A percentile compares a stretch with the other conserved stretches of the same genome.
Conservation (phyloP, 2,113 vertebrate genomes). For the Pycnonotus jocosus region DNA sequence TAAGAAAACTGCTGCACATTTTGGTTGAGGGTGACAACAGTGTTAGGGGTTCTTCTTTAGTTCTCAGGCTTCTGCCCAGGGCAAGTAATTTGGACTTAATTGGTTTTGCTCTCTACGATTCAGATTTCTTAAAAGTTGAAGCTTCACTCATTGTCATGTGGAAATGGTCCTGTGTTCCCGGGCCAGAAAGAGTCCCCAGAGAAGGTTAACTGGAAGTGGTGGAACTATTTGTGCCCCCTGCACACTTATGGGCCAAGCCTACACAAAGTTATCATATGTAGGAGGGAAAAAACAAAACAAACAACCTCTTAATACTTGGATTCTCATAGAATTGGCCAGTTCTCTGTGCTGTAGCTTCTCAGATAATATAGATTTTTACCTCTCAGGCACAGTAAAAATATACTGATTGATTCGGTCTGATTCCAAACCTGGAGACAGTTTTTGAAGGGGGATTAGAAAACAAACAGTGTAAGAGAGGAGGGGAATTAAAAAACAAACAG, state of each 20-base stretch:
- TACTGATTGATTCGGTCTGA: neutral
- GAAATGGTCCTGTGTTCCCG: neutral
- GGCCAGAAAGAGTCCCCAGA: neutral
- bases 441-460: neutral
- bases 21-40: neutral
- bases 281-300: neutral
- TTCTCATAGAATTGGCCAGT: neutral
- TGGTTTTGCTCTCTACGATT: neutral
- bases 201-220: neutral
- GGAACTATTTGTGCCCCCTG: neutral
- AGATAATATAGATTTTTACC: neutral
- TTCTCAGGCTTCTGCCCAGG: neutral
- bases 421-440: neutral
- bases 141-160: neutral
- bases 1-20: neutral
- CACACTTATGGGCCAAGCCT: neutral
- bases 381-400: neutral
- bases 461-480: neutral
- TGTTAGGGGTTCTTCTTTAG: neutral
- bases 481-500: neutral
- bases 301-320: neutral
- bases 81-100: neutral
- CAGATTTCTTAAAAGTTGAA: neutral
- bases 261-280: rapidly evolving
- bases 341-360: neutral